A percentile compares a stretch with the other conserved stretches of the same genome.
Evolutionary conservation across 2,797 vertebrate genomes (phyloP).

Genomic region (Rhynchonycteris naso): DNA sequence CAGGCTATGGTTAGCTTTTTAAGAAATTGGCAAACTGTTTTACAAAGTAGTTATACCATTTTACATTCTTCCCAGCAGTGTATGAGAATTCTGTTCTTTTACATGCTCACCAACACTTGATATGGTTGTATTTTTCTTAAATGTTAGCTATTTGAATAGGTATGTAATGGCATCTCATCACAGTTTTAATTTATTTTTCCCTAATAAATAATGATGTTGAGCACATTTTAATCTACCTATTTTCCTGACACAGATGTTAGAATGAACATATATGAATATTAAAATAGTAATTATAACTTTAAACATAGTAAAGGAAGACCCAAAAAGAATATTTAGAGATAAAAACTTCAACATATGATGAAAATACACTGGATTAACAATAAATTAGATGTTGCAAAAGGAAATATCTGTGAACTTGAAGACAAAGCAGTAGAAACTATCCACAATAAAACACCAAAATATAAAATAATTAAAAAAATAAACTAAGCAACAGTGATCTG

Average conservation of each 20-base stretch:
- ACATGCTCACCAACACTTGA: background rate
- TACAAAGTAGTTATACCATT: background rate
- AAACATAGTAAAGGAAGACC: background rate
- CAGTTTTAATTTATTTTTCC: background rate
- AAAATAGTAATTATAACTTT: background rate
- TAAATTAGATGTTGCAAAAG: background rate
- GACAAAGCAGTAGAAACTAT: background rate
- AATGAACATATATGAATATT: background rate
- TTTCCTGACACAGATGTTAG: background rate
- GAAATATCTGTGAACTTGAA: constrained; percentile 15
- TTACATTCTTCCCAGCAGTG: background rate
- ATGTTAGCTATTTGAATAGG: background rate
- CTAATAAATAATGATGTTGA: background rate
- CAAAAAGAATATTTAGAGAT: background rate
- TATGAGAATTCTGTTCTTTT: background rate
- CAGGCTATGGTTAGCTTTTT: background rate
- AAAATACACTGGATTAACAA: background rate
- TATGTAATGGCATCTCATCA: background rate
- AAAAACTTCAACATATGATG: background rate
- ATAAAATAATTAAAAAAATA: background rate
- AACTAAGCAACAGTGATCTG: background rate
- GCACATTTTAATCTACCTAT: background rate
- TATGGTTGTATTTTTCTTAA: background rate
- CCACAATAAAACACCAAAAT: background rate
- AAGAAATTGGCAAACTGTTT: background rate